phyloP scores from a whole-genome alignment of 2,888 invertebrate genomes.

The Poecilus cupreus region DNA sequence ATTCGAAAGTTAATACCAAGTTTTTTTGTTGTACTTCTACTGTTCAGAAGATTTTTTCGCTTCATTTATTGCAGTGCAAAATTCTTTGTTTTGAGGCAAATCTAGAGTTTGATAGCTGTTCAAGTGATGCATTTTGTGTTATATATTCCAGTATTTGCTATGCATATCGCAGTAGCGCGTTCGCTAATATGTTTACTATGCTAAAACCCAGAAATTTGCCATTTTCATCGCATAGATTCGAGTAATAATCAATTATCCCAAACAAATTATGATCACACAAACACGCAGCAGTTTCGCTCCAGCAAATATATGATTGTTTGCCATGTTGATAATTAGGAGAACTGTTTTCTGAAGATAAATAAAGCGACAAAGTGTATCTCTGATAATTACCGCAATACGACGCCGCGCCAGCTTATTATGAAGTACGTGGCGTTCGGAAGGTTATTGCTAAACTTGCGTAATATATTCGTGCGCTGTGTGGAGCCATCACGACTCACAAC shows the following conservation, averaged over 20 bases:
- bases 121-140: too few relatives aligned
- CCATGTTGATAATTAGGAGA: conserved; percentile 26
- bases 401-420: conserved; percentile 1
- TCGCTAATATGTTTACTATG: too few relatives aligned
- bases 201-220: too few relatives aligned
- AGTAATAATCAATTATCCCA: neutral
- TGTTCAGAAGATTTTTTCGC: too few relatives aligned
- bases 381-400: conserved; percentile 38
- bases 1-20: too few relatives aligned
- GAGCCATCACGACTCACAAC: conserved; percentile 12
- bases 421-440: conserved; percentile 8
- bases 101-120: too few relatives aligned
- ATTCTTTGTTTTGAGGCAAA: too few relatives aligned
- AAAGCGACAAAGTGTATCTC: conserved; percentile 14
- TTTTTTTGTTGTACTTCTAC: too few relatives aligned
- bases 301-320: conserved; percentile 13
- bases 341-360: conserved; percentile 30
- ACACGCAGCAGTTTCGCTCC: neutral
- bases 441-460: conserved; percentile 33
- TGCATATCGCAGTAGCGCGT: too few relatives aligned
- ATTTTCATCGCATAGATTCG: neutral
- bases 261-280: conserved; percentile 21
- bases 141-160: too few relatives aligned
- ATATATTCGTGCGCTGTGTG: conserved; percentile 15
- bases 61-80: too few relatives aligned